Evolutionary conservation across 2,888 invertebrate genomes (phyloP).

Genomic region (Eupithecia vulgata): DNA sequence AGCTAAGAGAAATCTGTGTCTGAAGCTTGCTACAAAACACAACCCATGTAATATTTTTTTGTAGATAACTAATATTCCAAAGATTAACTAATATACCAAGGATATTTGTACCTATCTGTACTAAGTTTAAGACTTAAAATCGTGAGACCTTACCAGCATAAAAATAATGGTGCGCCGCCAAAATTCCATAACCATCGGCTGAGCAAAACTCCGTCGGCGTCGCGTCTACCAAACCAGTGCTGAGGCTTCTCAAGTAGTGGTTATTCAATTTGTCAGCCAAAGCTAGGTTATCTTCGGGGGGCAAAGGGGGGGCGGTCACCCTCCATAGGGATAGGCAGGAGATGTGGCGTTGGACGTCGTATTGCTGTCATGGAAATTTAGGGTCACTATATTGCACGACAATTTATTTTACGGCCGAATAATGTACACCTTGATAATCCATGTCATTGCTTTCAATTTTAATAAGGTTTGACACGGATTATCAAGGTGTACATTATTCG

Average conservation of each 20-base stretch:
- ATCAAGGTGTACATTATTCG: no score
- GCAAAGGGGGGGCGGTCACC: slow-evolving; percentile 86
- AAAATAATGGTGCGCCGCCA: slow-evolving; percentile 89
- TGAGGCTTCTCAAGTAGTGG: slow-evolving; percentile 86
- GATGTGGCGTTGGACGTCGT: slow-evolving; percentile 92
- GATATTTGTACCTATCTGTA: not conserved
- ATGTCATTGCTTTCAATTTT: no score
- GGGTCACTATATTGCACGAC: no score
- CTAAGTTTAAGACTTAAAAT: not conserved
- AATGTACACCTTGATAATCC: no score
- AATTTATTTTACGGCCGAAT: no score
- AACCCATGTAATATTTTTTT: no score
- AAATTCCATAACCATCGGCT: slow-evolving; percentile 90
- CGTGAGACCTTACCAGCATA: slow-evolving; percentile 64
- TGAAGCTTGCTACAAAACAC: no score
- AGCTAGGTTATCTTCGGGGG: slow-evolving; percentile 80
- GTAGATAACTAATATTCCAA: not conserved
- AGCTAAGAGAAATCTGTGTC: no score
- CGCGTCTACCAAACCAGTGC: slow-evolving; percentile 76
- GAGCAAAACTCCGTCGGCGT: slow-evolving; percentile 89
- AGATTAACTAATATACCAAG: not conserved
- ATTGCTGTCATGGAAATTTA: slow-evolving; percentile 77
- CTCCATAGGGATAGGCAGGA: slow-evolving; percentile 90
- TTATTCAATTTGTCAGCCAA: slow-evolving; percentile 85
- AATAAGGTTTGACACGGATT: no score